phyloP scores from a whole-genome alignment of 2,888 invertebrate genomes.

The Epinotia demarniana region DNA sequence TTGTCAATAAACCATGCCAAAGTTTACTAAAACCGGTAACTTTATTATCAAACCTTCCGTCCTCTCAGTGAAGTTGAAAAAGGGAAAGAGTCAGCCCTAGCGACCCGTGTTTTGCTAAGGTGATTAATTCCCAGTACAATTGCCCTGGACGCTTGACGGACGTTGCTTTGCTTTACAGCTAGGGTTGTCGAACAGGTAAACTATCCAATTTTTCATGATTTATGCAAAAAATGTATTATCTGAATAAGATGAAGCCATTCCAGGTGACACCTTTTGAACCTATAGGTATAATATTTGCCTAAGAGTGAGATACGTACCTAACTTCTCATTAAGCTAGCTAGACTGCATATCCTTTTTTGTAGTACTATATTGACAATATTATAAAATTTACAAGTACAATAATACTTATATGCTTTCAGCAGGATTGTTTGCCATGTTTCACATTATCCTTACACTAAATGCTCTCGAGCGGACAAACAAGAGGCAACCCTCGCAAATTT shows the following conservation, averaged over 20 bases:
- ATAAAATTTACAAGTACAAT: not conserved
- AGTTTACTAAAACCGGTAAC: constrained; percentile 28
- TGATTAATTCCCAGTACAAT: constrained; percentile 52
- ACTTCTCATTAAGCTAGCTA: not conserved
- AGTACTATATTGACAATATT: not conserved
- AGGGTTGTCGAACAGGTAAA: constrained; percentile 32
- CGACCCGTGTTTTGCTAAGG: constrained; percentile 44
- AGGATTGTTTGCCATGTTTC: not conserved
- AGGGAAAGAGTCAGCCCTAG: constrained; percentile 25
- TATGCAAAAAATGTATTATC: not conserved
- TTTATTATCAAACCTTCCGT: constrained; percentile 34
- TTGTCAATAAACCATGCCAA: constrained; percentile 23
- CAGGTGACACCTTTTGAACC: not conserved
- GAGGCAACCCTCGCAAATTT: constrained; percentile 30
- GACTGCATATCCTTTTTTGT: too few relatives aligned
- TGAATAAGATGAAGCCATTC: not conserved
- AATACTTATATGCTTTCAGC: not conserved
- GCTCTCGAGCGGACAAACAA: constrained; percentile 3
- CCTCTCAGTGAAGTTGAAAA: constrained; percentile 25
- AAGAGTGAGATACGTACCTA: too few relatives aligned
- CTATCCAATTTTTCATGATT: not conserved
- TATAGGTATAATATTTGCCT: not conserved
- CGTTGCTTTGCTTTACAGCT: constrained; percentile 45
- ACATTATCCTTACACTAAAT: not conserved
- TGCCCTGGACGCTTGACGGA: constrained; percentile 52